Conservation (phyloP, 2,113 vertebrate genomes). For the Rhabdornis inornatus region DNA sequence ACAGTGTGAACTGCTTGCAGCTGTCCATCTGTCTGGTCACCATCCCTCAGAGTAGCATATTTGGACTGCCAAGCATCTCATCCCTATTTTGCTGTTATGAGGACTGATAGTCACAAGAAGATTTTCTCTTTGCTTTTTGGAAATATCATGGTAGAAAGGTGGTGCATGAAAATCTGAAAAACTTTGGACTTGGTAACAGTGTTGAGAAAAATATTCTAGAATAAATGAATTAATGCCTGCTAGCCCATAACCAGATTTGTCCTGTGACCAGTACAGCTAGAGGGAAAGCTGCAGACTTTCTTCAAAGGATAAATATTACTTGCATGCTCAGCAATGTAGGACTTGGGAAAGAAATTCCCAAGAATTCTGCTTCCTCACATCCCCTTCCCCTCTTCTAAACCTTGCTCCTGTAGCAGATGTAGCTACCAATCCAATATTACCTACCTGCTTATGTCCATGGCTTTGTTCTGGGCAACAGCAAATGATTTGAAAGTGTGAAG, state of each 20-base stretch:
- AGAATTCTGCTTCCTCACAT: neutral
- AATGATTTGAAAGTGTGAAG: neutral
- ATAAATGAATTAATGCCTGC: neutral
- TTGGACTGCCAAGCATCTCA: neutral
- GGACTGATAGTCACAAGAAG: neutral
- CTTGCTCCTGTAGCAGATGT: neutral
- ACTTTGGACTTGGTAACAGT: neutral
- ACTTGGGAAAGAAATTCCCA: neutral
- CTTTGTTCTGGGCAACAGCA: neutral
- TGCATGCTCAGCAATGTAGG: neutral
- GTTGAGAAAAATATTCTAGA: neutral
- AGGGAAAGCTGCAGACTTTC: neutral
- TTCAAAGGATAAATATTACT: neutral
- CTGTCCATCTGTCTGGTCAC: neutral
- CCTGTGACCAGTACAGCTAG: neutral
- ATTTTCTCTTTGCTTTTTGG: neutral
- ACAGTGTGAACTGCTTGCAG: neutral
- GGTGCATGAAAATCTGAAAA: neutral
- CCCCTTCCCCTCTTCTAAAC: neutral
- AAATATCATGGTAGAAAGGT: neutral
- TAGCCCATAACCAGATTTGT: neutral
- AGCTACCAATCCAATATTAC: neutral
- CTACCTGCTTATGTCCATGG: neutral
- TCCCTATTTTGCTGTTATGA: neutral
- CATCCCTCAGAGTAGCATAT: fast-evolving